Conservation (phyloP, 2,797 vertebrate species). For the Chiroxiphia lanceolata region DNA sequence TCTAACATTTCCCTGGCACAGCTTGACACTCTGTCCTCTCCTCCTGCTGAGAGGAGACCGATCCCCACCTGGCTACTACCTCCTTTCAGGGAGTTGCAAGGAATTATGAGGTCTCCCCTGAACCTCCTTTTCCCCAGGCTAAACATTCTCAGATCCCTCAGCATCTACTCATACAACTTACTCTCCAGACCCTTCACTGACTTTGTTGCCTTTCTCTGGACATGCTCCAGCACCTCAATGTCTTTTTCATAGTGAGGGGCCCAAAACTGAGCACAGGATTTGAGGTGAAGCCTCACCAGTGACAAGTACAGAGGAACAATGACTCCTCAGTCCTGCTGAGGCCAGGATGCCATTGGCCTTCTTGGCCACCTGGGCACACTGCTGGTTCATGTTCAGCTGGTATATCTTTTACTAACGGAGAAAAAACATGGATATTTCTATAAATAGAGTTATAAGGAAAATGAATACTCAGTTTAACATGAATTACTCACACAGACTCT, state of each 20-base stretch:
- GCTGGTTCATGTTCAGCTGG: not conserved
- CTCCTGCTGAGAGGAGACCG: not conserved
- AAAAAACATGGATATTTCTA: not conserved
- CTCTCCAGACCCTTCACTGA: not conserved
- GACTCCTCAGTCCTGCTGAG: not conserved
- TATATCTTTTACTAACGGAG: not conserved
- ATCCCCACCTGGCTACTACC: fast-evolving
- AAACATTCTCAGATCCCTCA: not conserved
- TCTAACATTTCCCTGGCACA: not conserved
- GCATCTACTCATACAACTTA: not conserved
- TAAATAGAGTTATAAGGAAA: not conserved
- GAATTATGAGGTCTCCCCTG: not conserved
- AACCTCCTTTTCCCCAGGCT: not conserved
- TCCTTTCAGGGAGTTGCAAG: not conserved
- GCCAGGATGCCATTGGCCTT: not conserved
- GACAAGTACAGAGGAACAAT: fast-evolving
- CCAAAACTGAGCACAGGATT: not conserved
- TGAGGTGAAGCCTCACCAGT: not conserved
- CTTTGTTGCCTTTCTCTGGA: not conserved
- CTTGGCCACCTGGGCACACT: not conserved
- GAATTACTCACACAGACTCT: not conserved
- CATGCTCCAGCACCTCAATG: not conserved
- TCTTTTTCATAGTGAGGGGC: too few relatives aligned
- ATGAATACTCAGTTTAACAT: not conserved
- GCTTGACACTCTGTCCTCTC: not conserved